phyloP scores from a whole-genome alignment of 1,140 invertebrate species.

The Chionoecetes opilio region DNA sequence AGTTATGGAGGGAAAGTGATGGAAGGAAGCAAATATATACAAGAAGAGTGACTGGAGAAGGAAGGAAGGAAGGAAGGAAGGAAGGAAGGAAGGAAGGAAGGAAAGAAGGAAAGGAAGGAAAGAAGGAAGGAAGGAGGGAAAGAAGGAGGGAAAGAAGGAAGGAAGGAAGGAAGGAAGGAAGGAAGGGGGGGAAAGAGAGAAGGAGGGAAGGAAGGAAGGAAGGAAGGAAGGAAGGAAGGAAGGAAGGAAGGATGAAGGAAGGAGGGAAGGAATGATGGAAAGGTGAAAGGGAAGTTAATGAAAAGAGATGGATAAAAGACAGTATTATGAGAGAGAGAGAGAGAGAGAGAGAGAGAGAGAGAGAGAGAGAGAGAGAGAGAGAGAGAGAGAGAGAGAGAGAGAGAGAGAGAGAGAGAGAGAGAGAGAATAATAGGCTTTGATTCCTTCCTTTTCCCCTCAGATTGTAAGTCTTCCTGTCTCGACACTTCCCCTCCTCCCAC shows the following conservation, averaged over 20 bases:
- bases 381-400: constrained; percentile 46
- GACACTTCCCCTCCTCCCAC: too few relatives aligned
- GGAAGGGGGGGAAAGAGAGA: too few relatives aligned
- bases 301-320: too few relatives aligned
- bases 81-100: constrained; percentile 1
- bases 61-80: background rate
- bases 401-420: constrained; percentile 46
- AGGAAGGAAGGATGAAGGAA: background rate
- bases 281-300: too few relatives aligned
- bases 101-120: background rate
- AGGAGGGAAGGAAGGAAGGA: background rate
- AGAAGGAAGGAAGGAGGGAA: background rate
- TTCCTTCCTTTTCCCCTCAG: background rate
- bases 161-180: background rate
- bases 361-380: constrained; percentile 41
- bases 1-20: background rate
- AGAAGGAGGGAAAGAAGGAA: background rate
- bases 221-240: background rate
- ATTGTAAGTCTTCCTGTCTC: too few relatives aligned
- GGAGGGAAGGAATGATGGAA: background rate
- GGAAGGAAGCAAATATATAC: background rate
- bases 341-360: too few relatives aligned
- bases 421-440: background rate
- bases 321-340: too few relatives aligned
- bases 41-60: background rate